Evolutionary conservation across 2,797 vertebrate genomes (phyloP).

Genomic region (Arctocebus calabarensis): DNA sequence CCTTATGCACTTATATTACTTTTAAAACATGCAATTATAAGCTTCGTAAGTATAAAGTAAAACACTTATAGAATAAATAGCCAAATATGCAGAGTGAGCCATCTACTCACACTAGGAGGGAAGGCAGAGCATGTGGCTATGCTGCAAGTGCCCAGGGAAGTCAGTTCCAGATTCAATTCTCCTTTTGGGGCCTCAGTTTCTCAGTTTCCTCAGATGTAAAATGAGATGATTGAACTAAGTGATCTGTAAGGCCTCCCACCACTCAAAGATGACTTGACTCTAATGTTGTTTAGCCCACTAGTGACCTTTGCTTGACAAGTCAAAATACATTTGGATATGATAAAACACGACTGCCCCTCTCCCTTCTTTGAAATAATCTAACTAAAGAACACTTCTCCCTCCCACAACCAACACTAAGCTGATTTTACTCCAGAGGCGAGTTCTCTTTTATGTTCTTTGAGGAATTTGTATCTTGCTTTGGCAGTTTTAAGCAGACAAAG

Average conservation of each 20-base stretch:
- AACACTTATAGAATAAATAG: neutral
- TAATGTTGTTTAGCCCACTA: neutral
- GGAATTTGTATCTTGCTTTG: neutral
- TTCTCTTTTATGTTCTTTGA: conserved; percentile 28
- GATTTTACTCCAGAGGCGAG: neutral
- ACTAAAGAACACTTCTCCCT: neutral
- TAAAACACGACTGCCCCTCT: neutral
- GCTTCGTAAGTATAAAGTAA: neutral
- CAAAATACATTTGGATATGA: conserved; percentile 17
- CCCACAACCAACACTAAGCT: neutral
- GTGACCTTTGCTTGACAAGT: neutral
- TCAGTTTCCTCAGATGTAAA: neutral
- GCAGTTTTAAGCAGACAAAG: conserved; percentile 18
- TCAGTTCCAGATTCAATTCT: neutral
- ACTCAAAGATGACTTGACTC: neutral
- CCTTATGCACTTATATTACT: neutral
- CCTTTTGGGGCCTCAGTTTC: neutral
- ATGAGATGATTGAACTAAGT: neutral
- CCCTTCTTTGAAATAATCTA: neutral
- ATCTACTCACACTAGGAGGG: neutral
- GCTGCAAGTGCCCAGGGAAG: neutral
- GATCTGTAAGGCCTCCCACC: neutral
- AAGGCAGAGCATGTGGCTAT: neutral
- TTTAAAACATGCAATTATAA: conserved; percentile 28
- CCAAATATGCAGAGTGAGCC: neutral